phyloP scores from a whole-genome alignment of 1,140 invertebrate genomes.

The Microplitis demolitor region DNA sequence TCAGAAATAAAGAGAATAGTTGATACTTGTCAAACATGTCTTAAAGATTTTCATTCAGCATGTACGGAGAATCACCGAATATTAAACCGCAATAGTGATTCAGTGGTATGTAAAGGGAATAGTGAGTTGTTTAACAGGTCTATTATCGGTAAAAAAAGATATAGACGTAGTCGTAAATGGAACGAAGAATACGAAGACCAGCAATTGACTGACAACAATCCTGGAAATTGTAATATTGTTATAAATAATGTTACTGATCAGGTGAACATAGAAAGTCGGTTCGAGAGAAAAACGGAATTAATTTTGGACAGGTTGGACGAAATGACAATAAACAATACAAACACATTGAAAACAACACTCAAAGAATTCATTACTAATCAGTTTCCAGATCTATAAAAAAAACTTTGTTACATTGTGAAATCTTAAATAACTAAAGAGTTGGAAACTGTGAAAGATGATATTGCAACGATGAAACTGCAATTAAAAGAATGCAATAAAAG shows the following conservation, averaged over 20 bases:
- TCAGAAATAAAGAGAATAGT: background rate
- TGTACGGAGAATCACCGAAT: background rate
- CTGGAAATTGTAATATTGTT: background rate
- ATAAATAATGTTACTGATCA: background rate
- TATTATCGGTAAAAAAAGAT: background rate
- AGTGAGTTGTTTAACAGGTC: background rate
- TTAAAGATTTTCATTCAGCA: background rate
- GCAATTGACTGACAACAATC: background rate
- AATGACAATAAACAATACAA: background rate
- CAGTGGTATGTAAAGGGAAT: background rate
- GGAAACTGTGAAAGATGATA: background rate
- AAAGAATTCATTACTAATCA: background rate
- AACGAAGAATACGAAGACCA: background rate
- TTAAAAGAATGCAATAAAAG: background rate
- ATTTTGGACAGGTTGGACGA: background rate
- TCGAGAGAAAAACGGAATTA: background rate
- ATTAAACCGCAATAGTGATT: background rate
- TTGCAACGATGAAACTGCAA: background rate
- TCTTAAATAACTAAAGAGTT: background rate
- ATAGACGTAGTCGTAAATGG: background rate
- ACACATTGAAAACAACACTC: background rate
- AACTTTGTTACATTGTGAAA: background rate
- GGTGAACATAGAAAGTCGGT: background rate
- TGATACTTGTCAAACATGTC: background rate
- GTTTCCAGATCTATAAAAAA: background rate